Evolutionary conservation across 1,140 invertebrate genomes (phyloP).

Genomic region (Ceratitis capitata): DNA sequence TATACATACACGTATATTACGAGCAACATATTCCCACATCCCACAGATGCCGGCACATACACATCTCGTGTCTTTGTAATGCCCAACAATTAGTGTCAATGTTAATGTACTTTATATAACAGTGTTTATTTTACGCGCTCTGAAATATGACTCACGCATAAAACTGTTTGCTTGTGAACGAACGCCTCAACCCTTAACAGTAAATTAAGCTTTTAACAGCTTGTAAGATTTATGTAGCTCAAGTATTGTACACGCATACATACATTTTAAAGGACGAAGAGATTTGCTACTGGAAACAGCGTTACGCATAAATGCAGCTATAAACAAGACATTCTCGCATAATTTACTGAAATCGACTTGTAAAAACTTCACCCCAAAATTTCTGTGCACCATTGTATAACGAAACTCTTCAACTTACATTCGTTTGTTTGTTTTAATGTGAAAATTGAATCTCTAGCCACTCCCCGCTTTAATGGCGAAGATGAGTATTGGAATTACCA

Average conservation of each 20-base stretch:
- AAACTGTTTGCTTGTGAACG: neutral
- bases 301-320: neutral
- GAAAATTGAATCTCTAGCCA: neutral
- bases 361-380: neutral
- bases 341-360: neutral
- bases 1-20: too few relatives aligned
- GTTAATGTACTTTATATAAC: neutral
- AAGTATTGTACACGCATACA: too few relatives aligned
- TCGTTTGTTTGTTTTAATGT: too few relatives aligned
- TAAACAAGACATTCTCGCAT: neutral
- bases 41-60: neutral
- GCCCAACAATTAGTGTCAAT: neutral
- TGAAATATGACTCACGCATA: constrained; percentile 4
- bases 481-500: neutral
- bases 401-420: too few relatives aligned
- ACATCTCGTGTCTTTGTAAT: neutral
- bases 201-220: constrained; percentile 22
- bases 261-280: neutral
- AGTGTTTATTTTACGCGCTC: neutral
- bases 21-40: too few relatives aligned
- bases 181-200: neutral
- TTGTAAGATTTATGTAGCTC: neutral
- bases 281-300: neutral
- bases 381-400: neutral
- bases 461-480: neutral